Evolutionary conservation across 1,140 invertebrate species (phyloP).

Genomic region (silkworm (Bombyx mori)): ASM3026992v2 NC_085120.1:11541001-11541500

Average conservation of each 20-base stretch:
- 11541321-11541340: conserved; percentile 67
- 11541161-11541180: conserved; percentile 61
- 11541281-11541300: conserved; percentile 66
- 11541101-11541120: conserved; percentile 56
- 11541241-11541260: conserved; percentile 58
- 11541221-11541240: conserved; percentile 54
- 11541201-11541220: conserved; percentile 56
- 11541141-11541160: conserved; percentile 53
- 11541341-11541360: conserved; percentile 53
- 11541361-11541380: conserved; percentile 50
- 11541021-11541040: conserved; percentile 82
- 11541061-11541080: conserved; percentile 86
- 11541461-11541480: conserved; percentile 85
- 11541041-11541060: conserved; percentile 85
- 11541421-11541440: conserved; percentile 74
- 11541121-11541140: conserved; percentile 53
- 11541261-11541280: conserved; percentile 59
- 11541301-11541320: conserved; percentile 61
- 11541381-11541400: conserved; percentile 58
- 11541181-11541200: conserved; percentile 59
- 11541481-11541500: conserved; percentile 80
- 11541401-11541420: conserved; percentile 56
- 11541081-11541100: conserved; percentile 77
- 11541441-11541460: conserved; percentile 88
- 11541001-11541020: conserved; percentile 70